Evolutionary conservation across 2,113 vertebrate genomes (phyloP).

Genomic region (Nerophis ophidion): DNA sequence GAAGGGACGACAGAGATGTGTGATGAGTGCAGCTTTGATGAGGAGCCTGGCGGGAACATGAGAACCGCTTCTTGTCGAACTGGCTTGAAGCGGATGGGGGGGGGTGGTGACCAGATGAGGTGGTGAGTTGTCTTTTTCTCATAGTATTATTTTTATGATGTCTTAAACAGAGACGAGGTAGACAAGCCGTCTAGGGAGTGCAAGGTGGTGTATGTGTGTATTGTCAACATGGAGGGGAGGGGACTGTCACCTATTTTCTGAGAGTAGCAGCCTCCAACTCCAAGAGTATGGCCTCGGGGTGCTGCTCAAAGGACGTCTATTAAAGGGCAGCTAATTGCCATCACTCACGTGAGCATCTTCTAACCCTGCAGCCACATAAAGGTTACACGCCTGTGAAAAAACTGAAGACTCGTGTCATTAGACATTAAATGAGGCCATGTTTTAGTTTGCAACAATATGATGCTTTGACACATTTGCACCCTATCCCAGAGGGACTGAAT

Average conservation of each 20-base stretch:
- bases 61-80: no score
- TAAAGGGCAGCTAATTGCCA: slow-evolving; percentile 19
- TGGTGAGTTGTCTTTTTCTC: slow-evolving; percentile 41
- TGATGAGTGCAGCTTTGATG: slow-evolving; percentile 44
- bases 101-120: no score
- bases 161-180: slow-evolving; percentile 24
- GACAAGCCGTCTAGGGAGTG: slow-evolving; percentile 22
- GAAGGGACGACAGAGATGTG: slow-evolving; percentile 23
- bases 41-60: slow-evolving; percentile 28
- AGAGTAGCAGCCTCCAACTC: slow-evolving; percentile 35
- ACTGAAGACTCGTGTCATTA: background rate
- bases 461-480: no score
- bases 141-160: slow-evolving; percentile 35
- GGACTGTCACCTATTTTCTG: slow-evolving; percentile 35
- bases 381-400: slow-evolving; percentile 8
- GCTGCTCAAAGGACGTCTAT: slow-evolving; percentile 30
- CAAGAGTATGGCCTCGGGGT: slow-evolving; percentile 30
- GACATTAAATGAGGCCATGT: slow-evolving; percentile 2
- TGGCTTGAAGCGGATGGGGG: no score
- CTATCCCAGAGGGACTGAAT: no score
- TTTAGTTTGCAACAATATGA: background rate
- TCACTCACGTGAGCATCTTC: slow-evolving; percentile 3
- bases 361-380: slow-evolving; percentile 4
- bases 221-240: slow-evolving; percentile 44
- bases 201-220: background rate